Evolutionary conservation across 2,797 vertebrate genomes (phyloP).

Genomic region (Sandelia bainsii): DNA sequence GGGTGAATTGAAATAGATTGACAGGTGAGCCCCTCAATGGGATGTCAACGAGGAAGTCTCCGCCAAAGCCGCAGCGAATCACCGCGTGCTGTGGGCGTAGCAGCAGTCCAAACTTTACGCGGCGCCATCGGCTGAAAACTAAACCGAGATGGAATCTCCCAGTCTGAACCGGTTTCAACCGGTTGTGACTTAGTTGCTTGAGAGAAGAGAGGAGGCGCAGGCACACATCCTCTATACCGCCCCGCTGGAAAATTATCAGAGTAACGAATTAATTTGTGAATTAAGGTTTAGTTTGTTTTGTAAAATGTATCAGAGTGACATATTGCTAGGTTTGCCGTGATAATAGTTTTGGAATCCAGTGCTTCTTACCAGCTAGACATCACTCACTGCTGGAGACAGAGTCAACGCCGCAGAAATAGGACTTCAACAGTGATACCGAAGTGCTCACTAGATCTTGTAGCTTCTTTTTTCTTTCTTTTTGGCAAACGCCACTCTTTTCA

Average conservation of each 20-base stretch:
- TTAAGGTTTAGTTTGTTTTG: conserved; percentile 79
- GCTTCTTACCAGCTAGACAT: conserved; percentile 75
- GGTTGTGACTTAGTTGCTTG: conserved; percentile 97
- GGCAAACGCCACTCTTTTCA: conserved; percentile 81
- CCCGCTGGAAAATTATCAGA: conserved; percentile 80
- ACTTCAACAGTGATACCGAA: conserved; percentile 62
- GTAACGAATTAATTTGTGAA: conserved; percentile 80
- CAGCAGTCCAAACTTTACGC: conserved; percentile 97
- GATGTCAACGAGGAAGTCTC: conserved; percentile 28
- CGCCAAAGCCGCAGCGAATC: conserved; percentile 79
- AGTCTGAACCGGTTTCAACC: conserved; percentile 99
- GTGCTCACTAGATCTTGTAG: conserved; percentile 58
- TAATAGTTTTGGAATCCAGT: conserved; percentile 78
- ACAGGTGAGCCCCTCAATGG: conserved; percentile 61
- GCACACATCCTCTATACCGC: conserved; percentile 82
- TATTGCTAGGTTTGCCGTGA: conserved; percentile 78
- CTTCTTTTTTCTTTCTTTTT: no score
- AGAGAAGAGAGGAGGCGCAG: conserved; percentile 92
- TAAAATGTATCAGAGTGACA: conserved; percentile 83
- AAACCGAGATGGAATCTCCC: conserved; percentile 99
- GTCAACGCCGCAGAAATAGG: conserved; percentile 75
- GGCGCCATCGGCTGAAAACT: conserved; percentile 99
- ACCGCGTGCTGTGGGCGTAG: conserved; percentile 82
- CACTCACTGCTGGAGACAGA: conserved; percentile 71
- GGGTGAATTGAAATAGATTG: conserved; percentile 83